Percentiles rank a stretch among this genome's conserved stretches.
Conservation (phyloP, 2,113 vertebrate genomes). For the Catharus minimus region DNA sequence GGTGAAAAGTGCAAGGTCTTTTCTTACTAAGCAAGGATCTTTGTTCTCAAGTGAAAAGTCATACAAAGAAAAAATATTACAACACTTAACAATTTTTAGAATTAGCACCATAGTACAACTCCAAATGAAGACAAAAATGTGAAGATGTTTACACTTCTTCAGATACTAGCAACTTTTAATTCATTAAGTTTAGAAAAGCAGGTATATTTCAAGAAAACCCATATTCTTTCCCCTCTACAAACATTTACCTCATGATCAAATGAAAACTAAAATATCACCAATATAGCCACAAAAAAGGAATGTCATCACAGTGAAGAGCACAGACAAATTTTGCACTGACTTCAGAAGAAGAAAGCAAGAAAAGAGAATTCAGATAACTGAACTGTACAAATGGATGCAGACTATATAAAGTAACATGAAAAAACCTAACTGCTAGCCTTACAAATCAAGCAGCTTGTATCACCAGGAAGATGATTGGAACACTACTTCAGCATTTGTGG, state of each 20-base stretch:
- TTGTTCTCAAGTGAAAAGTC: not conserved
- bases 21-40: not conserved
- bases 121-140: not conserved
- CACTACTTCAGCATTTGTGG: not conserved
- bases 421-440: not conserved
- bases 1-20: not conserved
- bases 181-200: not conserved
- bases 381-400: not conserved
- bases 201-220: not conserved
- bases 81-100: not conserved
- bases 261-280: not conserved
- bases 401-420: not conserved
- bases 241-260: not conserved
- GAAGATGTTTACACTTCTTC: not conserved
- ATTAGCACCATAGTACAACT: not conserved
- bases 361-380: not conserved
- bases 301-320: not conserved
- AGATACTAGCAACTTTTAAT: not conserved
- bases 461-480: not conserved
- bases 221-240: not conserved
- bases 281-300: not conserved
- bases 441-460: not conserved
- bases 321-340: not conserved
- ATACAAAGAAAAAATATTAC: not conserved
- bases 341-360: not conserved